Base-by-base conservation (phyloP, 2,888 invertebrate genomes). In the Nineta flava region DNA sequence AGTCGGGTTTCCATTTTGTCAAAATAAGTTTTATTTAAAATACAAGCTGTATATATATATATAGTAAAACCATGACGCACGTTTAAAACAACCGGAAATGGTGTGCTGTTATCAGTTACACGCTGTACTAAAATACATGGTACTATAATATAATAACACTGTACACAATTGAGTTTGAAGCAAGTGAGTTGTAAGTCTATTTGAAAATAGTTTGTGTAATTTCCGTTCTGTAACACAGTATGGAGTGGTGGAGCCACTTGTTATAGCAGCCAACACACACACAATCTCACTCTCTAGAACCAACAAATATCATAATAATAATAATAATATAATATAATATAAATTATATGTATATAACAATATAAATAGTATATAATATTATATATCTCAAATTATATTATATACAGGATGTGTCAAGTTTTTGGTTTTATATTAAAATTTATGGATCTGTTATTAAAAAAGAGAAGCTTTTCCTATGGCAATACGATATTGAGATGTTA, bases 181-280 rank as follows among this genome's bases (percentile, higher is more conserved):
- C 17, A 26, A 26, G 26, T 17, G 42, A 42, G 16, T 17, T 16
- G 48, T 61, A 63, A 64, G 61, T 62, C 64, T 64, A 67, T 66
- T 67, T 62, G 66, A 67, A 67, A 67, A 67, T 67, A 67, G 67
- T 67, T 67, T 66, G 64, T 65, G 66, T 67, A 67, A 67, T 67
- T 67, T 67, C 67, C 67, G 66, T 59, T 62, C 59, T 21, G 21
- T 17, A 38, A 31, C 19, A 10, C 5, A 16, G 17, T 7, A n/a
- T 17, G 47, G 38, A 17, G n/a, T 19, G 7, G 16, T n/a, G 13
- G 26, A 13, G 38, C 42, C 42, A 42, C 42, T 42, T 42, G 42
- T 42, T 42, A 42, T 42, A 42, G 17, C 17, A n/a, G n/a, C n/a
- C n/a, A n/a, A n/a, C n/a, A n/a, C n/a, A n/a, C 15, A 40, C 15